Evolutionary conservation across 2,888 invertebrate species (phyloP).

Genomic region (Aporophyla nigra): DNA sequence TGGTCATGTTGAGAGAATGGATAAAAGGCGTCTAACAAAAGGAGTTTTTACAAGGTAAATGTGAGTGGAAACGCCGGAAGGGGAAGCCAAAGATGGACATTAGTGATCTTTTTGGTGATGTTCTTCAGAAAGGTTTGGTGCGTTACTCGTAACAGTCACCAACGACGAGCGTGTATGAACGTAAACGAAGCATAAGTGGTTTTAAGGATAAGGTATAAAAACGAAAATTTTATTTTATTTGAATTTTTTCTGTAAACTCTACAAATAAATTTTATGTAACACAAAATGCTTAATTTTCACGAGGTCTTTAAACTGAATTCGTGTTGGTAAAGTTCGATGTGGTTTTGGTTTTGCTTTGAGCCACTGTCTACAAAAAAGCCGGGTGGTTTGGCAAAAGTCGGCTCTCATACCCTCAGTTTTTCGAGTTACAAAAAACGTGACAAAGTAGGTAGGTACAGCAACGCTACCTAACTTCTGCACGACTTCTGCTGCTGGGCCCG

Average conservation of each 20-base stretch:
- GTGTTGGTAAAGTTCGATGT: background rate
- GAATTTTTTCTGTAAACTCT: background rate
- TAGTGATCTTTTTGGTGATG: background rate
- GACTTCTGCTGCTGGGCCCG: too few relatives aligned
- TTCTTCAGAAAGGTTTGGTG: background rate
- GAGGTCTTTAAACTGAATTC: slow-evolving; percentile 1
- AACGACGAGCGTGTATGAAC: background rate
- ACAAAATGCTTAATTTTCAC: background rate
- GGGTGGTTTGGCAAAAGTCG: background rate
- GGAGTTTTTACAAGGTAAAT: too few relatives aligned
- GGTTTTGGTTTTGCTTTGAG: background rate
- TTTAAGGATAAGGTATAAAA: background rate
- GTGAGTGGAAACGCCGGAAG: too few relatives aligned
- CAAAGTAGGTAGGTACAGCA: too few relatives aligned
- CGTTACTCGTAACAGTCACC: background rate
- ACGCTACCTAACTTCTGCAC: background rate
- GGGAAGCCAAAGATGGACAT: too few relatives aligned
- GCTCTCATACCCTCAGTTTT: background rate
- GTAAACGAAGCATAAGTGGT: background rate
- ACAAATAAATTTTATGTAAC: background rate
- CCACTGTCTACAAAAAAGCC: background rate
- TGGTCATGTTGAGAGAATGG: too few relatives aligned
- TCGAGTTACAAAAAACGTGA: background rate
- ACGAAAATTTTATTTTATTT: background rate
- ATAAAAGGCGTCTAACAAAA: too few relatives aligned